Conservation (phyloP, 2,797 vertebrate genomes). For the Ateles fusciceps region DNA sequence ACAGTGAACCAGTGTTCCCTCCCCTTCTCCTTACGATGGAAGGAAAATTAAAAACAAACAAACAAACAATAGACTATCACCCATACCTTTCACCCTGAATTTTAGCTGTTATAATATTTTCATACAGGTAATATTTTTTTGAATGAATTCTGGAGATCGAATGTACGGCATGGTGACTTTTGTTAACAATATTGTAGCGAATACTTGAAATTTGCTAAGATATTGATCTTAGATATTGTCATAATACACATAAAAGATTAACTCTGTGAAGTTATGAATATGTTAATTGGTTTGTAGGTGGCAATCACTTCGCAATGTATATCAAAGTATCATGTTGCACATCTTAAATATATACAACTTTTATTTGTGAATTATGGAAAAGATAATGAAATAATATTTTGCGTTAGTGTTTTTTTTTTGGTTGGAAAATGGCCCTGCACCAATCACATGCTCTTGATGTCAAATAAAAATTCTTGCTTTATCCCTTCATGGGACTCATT, state of each 20-base stretch:
- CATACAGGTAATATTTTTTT: neutral
- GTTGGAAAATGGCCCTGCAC: neutral
- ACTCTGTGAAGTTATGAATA: neutral
- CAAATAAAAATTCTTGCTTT: neutral
- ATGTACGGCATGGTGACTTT: neutral
- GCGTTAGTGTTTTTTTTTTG: neutral
- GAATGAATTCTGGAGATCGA: neutral
- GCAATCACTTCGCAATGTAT: neutral
- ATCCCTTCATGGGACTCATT: neutral
- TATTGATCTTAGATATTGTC: neutral
- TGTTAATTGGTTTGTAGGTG: neutral
- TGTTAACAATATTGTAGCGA: neutral
- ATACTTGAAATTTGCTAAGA: neutral
- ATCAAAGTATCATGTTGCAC: neutral
- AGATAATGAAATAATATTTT: neutral
- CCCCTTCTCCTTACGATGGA: neutral
- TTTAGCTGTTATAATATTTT: neutral
- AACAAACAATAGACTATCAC: neutral
- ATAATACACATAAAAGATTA: neutral
- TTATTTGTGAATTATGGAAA: neutral
- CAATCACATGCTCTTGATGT: neutral
- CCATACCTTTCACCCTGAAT: neutral
- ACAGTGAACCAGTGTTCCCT: neutral
- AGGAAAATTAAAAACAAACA: neutral
- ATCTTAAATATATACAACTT: neutral